Evolutionary conservation across 2,797 vertebrate genomes (phyloP).

Genomic region (Danio tinwini): DNA sequence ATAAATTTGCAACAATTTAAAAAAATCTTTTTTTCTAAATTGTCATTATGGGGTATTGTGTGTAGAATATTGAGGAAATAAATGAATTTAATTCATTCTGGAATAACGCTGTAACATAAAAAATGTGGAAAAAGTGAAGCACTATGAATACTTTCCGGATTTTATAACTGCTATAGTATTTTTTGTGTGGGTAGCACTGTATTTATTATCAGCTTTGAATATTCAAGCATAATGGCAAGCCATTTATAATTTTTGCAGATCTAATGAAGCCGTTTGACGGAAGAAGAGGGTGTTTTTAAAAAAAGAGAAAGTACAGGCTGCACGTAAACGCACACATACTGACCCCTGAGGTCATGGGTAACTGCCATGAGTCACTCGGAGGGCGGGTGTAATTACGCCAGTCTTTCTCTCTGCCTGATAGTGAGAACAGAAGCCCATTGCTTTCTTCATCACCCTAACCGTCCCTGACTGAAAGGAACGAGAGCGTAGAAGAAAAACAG

Average conservation of each 20-base stretch:
- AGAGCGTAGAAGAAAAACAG: slow-evolving; percentile 54
- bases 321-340: not conserved
- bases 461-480: slow-evolving; percentile 67
- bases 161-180: no score
- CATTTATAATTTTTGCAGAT: not conserved
- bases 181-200: not conserved
- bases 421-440: slow-evolving; percentile 66
- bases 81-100: no score
- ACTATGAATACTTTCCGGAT: no score
- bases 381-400: slow-evolving; percentile 25
- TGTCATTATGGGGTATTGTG: no score
- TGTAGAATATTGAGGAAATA: no score
- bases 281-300: not conserved
- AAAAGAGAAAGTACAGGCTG: slow-evolving; percentile 11
- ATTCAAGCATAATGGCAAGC: not conserved
- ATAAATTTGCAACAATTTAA: no score
- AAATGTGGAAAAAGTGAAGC: no score
- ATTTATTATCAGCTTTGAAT: slow-evolving; percentile 5
- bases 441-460: slow-evolving; percentile 53
- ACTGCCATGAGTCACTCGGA: slow-evolving; percentile 16
- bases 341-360: slow-evolving; percentile 26
- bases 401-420: slow-evolving; percentile 19
- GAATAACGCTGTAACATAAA: no score
- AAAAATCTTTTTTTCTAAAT: no score
- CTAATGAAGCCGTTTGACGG: not conserved